These are phyloP conservation scores for Danionella dracula DNA, from an alignment of 2,797 vertebrate genomes.

Conservation along the genomic window DNA sequence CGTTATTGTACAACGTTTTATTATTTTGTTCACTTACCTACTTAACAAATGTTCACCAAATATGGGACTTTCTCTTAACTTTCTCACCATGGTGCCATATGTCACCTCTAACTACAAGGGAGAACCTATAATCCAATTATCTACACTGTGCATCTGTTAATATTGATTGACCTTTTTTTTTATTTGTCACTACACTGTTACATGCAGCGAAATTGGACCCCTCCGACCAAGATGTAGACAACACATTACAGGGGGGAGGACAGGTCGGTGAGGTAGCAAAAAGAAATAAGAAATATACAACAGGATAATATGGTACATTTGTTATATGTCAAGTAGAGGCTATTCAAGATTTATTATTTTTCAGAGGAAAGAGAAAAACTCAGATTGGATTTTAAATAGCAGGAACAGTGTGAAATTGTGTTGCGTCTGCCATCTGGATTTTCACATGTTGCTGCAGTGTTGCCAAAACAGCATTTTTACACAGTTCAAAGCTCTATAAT, in stretches of 20 bases:
- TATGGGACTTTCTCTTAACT: not conserved
- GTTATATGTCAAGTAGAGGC: not conserved
- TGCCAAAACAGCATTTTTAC: conserved; percentile 6
- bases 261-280: too few species aligned
- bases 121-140: not conserved
- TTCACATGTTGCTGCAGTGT: conserved; percentile 3
- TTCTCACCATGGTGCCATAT: not conserved
- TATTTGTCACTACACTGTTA: too few species aligned
- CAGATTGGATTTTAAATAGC: conserved; percentile 1
- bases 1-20: too few species aligned
- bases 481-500: not conserved
- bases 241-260: too few species aligned
- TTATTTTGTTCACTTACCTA: too few species aligned
- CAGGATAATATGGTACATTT: not conserved
- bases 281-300: too few species aligned
- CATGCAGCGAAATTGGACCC: too few species aligned
- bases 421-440: conserved; percentile 1
- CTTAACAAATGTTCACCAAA: too few species aligned
- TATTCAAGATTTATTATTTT: conserved; percentile 1
- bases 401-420: not conserved
- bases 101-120: not conserved
- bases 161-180: too few species aligned
- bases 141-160: not conserved
- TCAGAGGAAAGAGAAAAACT: not conserved
- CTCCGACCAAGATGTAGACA: too few species aligned